Evolutionary conservation across 2,888 invertebrate genomes (phyloP), one percentile per base, ranked within the genome.

Genomic region (Microplitis manilae): DNA sequence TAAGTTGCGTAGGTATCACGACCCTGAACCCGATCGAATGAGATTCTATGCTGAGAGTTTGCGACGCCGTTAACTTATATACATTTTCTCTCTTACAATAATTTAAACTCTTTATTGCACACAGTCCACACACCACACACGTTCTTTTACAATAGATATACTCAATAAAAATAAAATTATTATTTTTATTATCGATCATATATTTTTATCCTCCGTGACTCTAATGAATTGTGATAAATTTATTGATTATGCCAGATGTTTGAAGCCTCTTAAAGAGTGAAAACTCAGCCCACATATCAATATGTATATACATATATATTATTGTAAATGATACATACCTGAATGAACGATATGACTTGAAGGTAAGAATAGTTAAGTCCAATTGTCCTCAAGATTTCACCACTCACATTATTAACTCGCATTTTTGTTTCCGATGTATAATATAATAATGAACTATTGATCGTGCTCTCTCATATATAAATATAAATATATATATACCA

Each of bases 361-460:
- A 67, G 61, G 72, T 60, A 61, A 73, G 73, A 73, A 73, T 73
- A 73, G 73, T 73, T 73, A 73, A 64, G 40, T 64, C 68, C 75
- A 40, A 75, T 75, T 75, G 75, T 75, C 72, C 69, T 75, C 75
- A 77, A 77, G 70, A 75, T 81, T 75, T 73, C 74, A 50, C 65
- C 60, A 50, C 50, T 50, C 50, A 50, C 75, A 72, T 81, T 79
- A 87, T 87, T 86, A 85, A 86, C 81, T 67, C 78, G 80, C 76
- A 85, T 87, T 86, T 87, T 88, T 88, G 87, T 87, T 87, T 87
- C 86, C 69, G 83, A 84, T 81, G 73, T 88, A 50, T 50, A 50
- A 50, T 50, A 13, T 50, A 50, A 50, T 50, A 88, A 88, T 87
- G 87, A 88, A 88, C 87, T 87, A 88, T 88, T 88, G 88, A 88